Evolutionary conservation across 1,140 invertebrate species (phyloP), one percentile per base, ranked within the genome.

Genomic region (Trachelipus rathkii): DNA sequence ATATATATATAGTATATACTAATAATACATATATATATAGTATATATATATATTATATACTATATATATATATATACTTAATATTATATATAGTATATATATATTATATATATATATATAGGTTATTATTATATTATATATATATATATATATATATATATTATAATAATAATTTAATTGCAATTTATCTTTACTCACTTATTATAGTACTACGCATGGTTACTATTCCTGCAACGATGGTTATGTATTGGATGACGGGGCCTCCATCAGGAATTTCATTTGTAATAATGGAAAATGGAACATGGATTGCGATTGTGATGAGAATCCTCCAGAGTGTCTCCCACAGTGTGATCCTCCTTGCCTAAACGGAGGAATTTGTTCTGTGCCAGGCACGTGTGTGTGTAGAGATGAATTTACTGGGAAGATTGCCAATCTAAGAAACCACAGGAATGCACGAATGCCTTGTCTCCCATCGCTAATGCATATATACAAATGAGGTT

Each of bases 321-420:
- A 19, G 19, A 60, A 60, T 19, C 50, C 50, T 44, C 73, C 68
- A 23, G 11, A 68, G 0, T 75, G 73, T 67, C 21, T 67, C 10
- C 53, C 73, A 4, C 43, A 68, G 11, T 75, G 73, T 44, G 23
- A 68, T 11, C 73, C 73, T 33, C 15, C 50, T 11, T 75, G 73
- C 68, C 60, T 68, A 67, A 75, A 75, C 44, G 66, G 66, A 11
- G 73, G 73, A 24, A 46, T 45, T 67, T 75, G 73, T 24, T 68
- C n/a, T 10, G 73, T 53, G 15, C 73, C 73, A n/a, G 66, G 24
- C 53, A 66, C 60, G 43, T 75, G 73, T 46, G 73, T 10, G 33
- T 75, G 73, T 53, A 33, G 33, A n/a, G 53, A 75, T 46, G 69
- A 67, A 60, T 75, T 68, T 75, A 68, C 66, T 13, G 73, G 73